A percentile compares a stretch with the other conserved stretches of the same genome.
phyloP scores from a whole-genome alignment of 1,140 invertebrate genomes.

The Melipona quadrifasciata region DNA sequence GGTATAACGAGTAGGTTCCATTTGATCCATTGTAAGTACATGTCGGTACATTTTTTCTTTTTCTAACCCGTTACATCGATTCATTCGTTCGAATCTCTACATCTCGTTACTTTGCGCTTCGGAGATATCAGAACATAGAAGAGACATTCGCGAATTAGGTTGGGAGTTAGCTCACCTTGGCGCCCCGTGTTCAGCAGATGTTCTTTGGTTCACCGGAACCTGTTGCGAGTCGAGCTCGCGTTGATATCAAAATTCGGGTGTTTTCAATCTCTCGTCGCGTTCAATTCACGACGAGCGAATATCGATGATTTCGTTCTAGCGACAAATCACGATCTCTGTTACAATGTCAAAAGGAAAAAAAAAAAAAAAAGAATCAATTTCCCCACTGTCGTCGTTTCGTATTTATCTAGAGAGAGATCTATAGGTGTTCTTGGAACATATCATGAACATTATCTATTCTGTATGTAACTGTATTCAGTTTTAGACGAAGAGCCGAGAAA shows the following conservation, averaged over 20 bases:
- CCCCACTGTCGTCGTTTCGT: not conserved
- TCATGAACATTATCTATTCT: not conserved
- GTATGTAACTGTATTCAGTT: constrained; percentile 3
- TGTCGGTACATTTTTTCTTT: too few relatives aligned
- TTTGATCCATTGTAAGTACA: not conserved
- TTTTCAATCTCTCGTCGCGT: not conserved
- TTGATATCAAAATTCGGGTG: not conserved
- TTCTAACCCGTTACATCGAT: too few relatives aligned
- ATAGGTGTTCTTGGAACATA: constrained; percentile 2
- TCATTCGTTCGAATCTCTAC: not conserved
- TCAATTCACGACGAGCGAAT: not conserved
- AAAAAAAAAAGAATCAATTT: not conserved
- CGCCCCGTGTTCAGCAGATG: not conserved
- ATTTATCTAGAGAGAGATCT: not conserved
- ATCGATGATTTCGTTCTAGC: not conserved
- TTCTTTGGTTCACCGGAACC: not conserved
- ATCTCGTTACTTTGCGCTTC: not conserved
- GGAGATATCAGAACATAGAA: not conserved
- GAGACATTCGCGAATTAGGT: not conserved
- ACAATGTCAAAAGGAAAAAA: not conserved
- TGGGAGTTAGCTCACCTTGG: not conserved
- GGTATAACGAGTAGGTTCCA: not conserved
- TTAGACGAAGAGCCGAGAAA: constrained; percentile 9
- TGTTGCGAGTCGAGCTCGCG: not conserved
- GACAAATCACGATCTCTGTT: not conserved